These are phyloP conservation scores for Clamator glandarius DNA, from an alignment of 2,797 vertebrate species.

Conservation along the genomic window DNA sequence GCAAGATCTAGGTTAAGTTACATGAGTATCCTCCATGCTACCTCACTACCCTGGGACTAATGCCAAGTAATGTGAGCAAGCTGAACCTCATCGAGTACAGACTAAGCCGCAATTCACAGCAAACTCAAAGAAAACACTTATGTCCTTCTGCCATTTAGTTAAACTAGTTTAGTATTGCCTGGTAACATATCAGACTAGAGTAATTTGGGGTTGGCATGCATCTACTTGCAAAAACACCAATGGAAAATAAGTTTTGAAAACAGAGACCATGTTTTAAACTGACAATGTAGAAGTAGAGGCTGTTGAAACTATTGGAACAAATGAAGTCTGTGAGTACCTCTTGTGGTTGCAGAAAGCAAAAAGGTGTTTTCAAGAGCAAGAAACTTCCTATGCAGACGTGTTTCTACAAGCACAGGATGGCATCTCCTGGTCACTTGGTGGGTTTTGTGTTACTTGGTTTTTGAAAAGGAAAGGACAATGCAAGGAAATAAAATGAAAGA, in stretches of 20 bases:
- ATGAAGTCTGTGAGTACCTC: conserved; percentile 47
- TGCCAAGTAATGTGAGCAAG: background rate
- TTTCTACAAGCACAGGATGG: background rate
- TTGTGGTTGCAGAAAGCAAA: conserved; percentile 43
- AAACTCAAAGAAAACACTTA: background rate
- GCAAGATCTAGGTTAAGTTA: background rate
- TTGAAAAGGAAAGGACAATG: background rate
- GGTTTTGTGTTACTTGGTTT: background rate
- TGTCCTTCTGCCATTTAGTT: background rate
- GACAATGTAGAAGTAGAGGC: background rate
- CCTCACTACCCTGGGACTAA: background rate
- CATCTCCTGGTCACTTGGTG: background rate
- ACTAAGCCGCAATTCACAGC: background rate
- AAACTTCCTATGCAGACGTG: background rate
- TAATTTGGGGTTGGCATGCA: background rate
- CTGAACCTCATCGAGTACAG: background rate
- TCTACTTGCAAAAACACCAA: background rate
- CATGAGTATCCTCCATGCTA: background rate
- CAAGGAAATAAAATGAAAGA: background rate
- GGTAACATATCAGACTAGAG: background rate
- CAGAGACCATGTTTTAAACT: background rate
- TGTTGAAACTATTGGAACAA: background rate
- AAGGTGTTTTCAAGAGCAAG: background rate
- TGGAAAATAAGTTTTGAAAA: background rate
- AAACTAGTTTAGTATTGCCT: background rate